phyloP scores from a whole-genome alignment of 2,888 invertebrate genomes.

The Aphidoletes aphidimyza region DNA sequence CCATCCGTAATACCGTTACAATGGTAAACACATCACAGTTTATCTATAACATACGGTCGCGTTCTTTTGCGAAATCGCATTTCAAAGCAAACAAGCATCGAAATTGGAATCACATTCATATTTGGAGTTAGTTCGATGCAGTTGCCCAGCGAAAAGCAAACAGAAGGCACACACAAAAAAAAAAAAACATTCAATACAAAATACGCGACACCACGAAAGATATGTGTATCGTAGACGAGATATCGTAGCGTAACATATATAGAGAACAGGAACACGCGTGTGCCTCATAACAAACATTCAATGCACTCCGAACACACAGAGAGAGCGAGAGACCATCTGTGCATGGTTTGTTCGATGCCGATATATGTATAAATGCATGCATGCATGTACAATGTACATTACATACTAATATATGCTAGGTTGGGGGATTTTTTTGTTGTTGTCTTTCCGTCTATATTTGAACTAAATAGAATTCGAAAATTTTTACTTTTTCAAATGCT shows the following conservation, averaged over 20 bases:
- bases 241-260: slow-evolving; percentile 11
- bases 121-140: slow-evolving; percentile 7
- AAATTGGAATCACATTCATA: slow-evolving; percentile 46
- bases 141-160: neutral
- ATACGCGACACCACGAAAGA: too few relatives aligned
- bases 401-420: neutral
- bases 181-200: slow-evolving; percentile 5
- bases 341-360: neutral
- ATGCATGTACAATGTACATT: too few relatives aligned
- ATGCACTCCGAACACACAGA: neutral
- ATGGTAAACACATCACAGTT: slow-evolving; percentile 3
- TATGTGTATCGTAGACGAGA: slow-evolving; percentile 40
- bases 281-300: neutral
- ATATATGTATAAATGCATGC: too few relatives aligned
- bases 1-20: slow-evolving; percentile 41
- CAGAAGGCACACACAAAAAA: too few relatives aligned
- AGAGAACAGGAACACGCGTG: neutral
- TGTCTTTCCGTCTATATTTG: neutral
- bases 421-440: too few relatives aligned
- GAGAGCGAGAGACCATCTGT: neutral
- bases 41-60: neutral
- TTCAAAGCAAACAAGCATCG: too few relatives aligned
- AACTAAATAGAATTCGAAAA: neutral
- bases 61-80: neutral
- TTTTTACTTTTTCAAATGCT: too few relatives aligned